These are phyloP conservation scores for Microhierax caerulescens DNA, from an alignment of 2,797 vertebrate genomes.

Conservation along the genomic window DNA sequence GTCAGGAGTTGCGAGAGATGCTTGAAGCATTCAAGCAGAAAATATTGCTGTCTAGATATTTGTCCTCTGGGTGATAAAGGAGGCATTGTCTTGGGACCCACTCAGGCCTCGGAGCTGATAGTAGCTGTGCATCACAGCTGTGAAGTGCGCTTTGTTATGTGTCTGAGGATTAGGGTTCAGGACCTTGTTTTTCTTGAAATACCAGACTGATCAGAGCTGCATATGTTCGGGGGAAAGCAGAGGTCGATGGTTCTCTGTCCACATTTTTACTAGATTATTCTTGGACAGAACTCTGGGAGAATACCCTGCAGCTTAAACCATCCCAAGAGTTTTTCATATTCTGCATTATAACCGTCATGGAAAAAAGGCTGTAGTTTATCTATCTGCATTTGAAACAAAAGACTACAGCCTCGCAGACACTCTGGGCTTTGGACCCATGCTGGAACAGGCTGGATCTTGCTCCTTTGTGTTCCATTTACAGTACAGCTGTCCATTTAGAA, in stretches of 20 bases:
- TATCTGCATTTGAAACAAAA: constrained; percentile 76
- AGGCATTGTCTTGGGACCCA: constrained; percentile 89
- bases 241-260: constrained; percentile 87
- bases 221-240: constrained; percentile 83
- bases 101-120: constrained; percentile 85
- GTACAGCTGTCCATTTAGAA: constrained; percentile 56
- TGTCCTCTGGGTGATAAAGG: constrained; percentile 92
- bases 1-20: constrained; percentile 82
- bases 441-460: constrained; percentile 53
- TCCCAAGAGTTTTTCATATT: constrained; percentile 77
- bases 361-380: constrained; percentile 67
- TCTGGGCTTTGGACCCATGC: constrained; percentile 52
- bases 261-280: constrained; percentile 86
- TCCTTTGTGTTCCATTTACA: constrained; percentile 71
- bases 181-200: constrained; percentile 91
- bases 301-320: constrained; percentile 80
- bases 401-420: constrained; percentile 10
- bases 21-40: constrained; percentile 87
- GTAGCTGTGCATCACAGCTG: constrained; percentile 87
- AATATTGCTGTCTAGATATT: constrained; percentile 94
- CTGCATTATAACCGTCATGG: constrained; percentile 54
- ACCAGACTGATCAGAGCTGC: constrained; percentile 86
- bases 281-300: constrained; percentile 84
- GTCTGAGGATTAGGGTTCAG: constrained; percentile 89
- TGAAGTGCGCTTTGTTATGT: constrained; percentile 91